phyloP scores from a whole-genome alignment of 2,113 vertebrate species.

The Scytalopus superciliaris region DNA sequence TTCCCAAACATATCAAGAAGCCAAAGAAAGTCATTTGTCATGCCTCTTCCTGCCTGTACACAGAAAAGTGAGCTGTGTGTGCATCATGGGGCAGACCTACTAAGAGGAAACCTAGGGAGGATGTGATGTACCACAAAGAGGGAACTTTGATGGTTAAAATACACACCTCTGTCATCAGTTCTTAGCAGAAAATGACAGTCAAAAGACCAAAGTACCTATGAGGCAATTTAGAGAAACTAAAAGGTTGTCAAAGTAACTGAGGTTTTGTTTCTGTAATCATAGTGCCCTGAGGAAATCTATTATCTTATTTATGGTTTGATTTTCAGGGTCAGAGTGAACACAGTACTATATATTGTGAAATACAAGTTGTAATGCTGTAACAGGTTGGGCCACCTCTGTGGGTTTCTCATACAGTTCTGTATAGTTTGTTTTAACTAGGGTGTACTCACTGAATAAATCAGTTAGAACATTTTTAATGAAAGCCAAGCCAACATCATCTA shows the following conservation, averaged over 20 bases:
- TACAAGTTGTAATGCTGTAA: not conserved
- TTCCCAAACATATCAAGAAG: not conserved
- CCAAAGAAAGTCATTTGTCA: not conserved
- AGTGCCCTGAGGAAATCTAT: constrained; percentile 21
- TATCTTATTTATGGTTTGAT: constrained; percentile 54
- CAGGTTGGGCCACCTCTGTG: not conserved
- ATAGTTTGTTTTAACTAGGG: not conserved
- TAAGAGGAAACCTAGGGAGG: not conserved
- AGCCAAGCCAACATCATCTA: not conserved
- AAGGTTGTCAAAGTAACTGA: constrained; percentile 51
- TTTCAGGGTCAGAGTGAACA: not conserved
- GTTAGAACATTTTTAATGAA: not conserved
- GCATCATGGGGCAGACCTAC: not conserved
- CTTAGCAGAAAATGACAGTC: constrained; percentile 33
- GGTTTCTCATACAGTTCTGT: not conserved
- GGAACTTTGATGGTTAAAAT: constrained; percentile 22
- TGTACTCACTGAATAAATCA: not conserved
- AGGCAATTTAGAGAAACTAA: constrained; percentile 40
- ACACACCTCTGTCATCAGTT: constrained; percentile 32
- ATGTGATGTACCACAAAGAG: constrained; percentile 2
- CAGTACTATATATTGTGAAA: not conserved
- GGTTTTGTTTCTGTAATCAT: constrained; percentile 22
- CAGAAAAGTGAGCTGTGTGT: not conserved
- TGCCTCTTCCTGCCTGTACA: not conserved
- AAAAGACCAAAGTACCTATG: constrained; percentile 18